Evolutionary conservation across 2,113 vertebrate species (phyloP).

Genomic region (Pterocles burchelli): DNA sequence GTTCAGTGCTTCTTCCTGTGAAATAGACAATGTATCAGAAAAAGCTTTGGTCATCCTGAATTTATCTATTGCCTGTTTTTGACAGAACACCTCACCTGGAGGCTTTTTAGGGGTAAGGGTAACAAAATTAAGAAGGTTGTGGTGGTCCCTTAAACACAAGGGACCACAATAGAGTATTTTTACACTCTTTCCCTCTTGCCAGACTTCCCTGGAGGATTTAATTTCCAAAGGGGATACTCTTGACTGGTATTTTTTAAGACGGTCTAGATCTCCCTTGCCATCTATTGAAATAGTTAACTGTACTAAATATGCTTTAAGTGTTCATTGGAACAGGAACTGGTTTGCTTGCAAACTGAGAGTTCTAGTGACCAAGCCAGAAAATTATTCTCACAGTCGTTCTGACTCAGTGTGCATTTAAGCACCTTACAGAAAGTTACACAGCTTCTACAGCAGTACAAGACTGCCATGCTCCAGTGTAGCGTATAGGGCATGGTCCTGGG

Average conservation of each 20-base stretch:
- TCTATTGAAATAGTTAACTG: neutral
- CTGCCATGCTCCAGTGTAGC: neutral
- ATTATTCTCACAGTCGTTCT: neutral
- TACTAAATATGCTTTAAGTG: neutral
- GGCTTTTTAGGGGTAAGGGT: neutral
- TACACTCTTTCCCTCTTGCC: too few species aligned
- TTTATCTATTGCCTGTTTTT: neutral
- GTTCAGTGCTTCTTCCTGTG: neutral
- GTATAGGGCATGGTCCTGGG: neutral
- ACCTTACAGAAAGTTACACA: neutral
- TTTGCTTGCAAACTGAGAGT: neutral
- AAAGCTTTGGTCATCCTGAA: neutral
- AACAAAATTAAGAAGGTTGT: neutral
- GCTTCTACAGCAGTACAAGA: neutral
- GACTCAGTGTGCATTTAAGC: neutral
- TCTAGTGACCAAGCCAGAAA: neutral
- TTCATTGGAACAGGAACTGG: neutral
- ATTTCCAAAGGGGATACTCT: neutral
- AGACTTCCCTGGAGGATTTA: neutral
- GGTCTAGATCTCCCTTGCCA: neutral
- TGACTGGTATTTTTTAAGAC: neutral
- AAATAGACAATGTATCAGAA: neutral
- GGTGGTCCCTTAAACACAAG: neutral
- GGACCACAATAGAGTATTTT: neutral
- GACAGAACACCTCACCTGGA: neutral